Evolutionary conservation across 2,888 invertebrate species (phyloP), one percentile per base, ranked within the genome.

Genomic region (Platypus cylindrus): DNA sequence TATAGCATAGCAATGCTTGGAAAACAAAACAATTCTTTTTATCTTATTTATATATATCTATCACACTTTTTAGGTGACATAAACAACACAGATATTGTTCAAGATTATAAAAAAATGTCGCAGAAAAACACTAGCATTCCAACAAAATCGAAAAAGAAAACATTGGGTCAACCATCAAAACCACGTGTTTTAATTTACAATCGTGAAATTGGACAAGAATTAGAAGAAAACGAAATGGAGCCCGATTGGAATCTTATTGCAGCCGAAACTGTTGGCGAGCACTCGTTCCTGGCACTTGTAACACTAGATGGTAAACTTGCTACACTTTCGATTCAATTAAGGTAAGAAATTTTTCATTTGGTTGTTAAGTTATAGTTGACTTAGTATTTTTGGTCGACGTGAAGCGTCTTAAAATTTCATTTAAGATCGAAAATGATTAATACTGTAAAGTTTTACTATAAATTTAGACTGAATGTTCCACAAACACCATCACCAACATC

Each of bases 41-140:
- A n/a, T n/a, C n/a, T n/a, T n/a, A n/a, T n/a, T n/a, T n/a, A n/a
- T n/a, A n/a, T n/a, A 9, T 20, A 9, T 20, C 22, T 30, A 7
- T 4, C 17, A 29, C 14, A 29, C n/a, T 12, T 44, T 44, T 48
- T 53, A 41, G 68, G 68, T 5, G 70, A 71, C 40, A 60, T 70
- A 37, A 77, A 73, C 41, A 78, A 83, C 58, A 78, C 80, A 16
- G 81, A 82, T 52, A 71, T 82, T 43, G 76, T 85, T 22, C 77
- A 76, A 55, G 81, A 82, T 61, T 84, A 84, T 63, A 78, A 81
- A 52, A 64, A 64, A 41, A 45, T 63, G 48, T 62, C 64, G 1
- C 44, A 61, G 40, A 63, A 63, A 44, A 59, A 57, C 27, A 55
- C 53, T 14, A 51, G 56, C 12, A 46, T 50, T 9, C 53, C 48